Conservation (phyloP, 2,888 invertebrate species). For the Elysia crispata region DNA sequence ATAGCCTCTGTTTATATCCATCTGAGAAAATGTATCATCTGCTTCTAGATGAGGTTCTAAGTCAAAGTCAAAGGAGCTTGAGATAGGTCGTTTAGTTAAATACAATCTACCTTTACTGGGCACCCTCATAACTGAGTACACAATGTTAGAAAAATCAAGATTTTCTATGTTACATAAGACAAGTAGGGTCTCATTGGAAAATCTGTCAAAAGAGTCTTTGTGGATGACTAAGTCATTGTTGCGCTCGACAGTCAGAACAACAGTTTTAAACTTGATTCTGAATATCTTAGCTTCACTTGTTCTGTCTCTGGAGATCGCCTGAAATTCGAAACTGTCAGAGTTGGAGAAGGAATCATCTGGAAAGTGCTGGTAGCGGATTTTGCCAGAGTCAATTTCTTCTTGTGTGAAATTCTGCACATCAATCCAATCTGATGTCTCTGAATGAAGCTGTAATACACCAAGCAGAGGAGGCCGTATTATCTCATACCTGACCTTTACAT, state of each 20-base stretch:
- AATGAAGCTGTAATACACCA: conserved; percentile 88
- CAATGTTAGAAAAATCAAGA: conserved; percentile 80
- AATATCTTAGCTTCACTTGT: conserved; percentile 90
- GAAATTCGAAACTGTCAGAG: conserved; percentile 82
- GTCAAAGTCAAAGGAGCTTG: conserved; percentile 53
- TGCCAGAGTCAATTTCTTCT: conserved; percentile 67
- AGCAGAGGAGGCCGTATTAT: conserved; percentile 87
- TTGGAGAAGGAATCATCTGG: conserved; percentile 75
- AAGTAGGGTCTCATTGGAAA: conserved; percentile 88
- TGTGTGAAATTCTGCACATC: conserved; percentile 70
- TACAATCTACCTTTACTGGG: conserved; percentile 85
- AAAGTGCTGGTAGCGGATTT: conserved; percentile 82
- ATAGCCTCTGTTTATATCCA: conserved; percentile 86
- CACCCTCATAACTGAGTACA: conserved; percentile 79
- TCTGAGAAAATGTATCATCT: conserved; percentile 90
- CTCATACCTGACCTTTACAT: conserved; percentile 86
- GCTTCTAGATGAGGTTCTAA: conserved; percentile 76
- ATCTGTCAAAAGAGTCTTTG: conserved; percentile 85
- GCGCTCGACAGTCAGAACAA: conserved; percentile 79
- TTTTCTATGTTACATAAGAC: conserved; percentile 82
- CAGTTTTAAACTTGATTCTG: conserved; percentile 89
- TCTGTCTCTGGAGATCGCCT: conserved; percentile 87
- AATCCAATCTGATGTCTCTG: conserved; percentile 67
- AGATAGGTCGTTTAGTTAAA: conserved; percentile 58
- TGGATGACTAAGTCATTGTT: conserved; percentile 83